Percentiles rank a stretch among this genome's conserved stretches.
Conservation (phyloP, 2,888 invertebrate species). For the Ophioninae sp. region DNA sequence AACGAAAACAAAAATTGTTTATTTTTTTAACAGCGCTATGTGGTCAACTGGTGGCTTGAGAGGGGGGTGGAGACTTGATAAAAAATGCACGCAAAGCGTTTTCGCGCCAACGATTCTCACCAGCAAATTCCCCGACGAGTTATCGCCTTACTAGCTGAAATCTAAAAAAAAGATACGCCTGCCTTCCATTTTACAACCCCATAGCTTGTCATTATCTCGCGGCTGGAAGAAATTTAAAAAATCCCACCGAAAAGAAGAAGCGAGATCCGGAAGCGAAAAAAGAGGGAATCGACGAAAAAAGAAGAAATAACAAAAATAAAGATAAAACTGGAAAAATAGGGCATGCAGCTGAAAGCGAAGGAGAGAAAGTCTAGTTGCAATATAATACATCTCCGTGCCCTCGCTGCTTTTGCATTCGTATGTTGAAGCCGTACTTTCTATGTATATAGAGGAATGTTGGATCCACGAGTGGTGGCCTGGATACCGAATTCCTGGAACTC, state of each 20-base stretch:
- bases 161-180: slow-evolving; percentile 35
- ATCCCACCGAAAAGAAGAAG: slow-evolving; percentile 22
- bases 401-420: slow-evolving; percentile 24
- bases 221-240: slow-evolving; percentile 34
- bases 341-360: slow-evolving; percentile 22
- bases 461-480: slow-evolving; percentile 59
- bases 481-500: slow-evolving; percentile 54
- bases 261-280: background rate
- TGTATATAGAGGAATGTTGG: slow-evolving; percentile 4
- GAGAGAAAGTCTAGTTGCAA: slow-evolving; percentile 48
- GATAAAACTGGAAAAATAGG: slow-evolving; percentile 49
- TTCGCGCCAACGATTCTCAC: slow-evolving; percentile 8
- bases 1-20: slow-evolving; percentile 15
- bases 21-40: background rate
- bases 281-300: slow-evolving; percentile 16
- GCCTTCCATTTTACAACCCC: slow-evolving; percentile 44
- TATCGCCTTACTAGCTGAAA: slow-evolving; percentile 35
- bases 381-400: slow-evolving; percentile 60
- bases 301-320: background rate
- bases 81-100: slow-evolving; percentile 21
- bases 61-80: background rate
- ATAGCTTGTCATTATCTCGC: slow-evolving; percentile 63
- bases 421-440: slow-evolving; percentile 6
- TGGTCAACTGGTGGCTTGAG: background rate
- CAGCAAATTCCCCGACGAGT: slow-evolving; percentile 33